Conservation (phyloP, 2,888 invertebrate genomes). For the Rhingia rostrata region DNA sequence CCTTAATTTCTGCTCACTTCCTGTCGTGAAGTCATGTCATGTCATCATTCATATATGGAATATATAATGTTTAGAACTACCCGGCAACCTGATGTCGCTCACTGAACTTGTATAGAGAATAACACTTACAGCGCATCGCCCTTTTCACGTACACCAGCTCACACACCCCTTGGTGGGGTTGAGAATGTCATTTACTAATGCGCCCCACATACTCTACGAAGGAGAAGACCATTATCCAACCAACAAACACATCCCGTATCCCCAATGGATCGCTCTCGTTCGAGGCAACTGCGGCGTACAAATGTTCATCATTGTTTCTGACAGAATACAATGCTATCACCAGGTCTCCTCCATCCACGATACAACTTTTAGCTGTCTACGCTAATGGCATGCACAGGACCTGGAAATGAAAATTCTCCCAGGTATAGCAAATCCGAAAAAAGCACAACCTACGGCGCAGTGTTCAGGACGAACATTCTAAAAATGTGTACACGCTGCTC, state of each 20-base stretch:
- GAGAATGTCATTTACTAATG: conserved; percentile 74
- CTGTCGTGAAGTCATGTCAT: conserved; percentile 61
- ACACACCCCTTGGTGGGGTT: conserved; percentile 30
- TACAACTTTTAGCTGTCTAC: conserved; percentile 61
- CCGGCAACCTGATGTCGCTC: conserved; percentile 18
- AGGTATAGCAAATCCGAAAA: conserved; percentile 38
- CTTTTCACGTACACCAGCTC: conserved; percentile 11
- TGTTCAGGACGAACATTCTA: conserved; percentile 51
- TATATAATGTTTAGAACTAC: conserved; percentile 46
- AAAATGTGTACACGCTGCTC: conserved; percentile 61
- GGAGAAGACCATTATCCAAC: conserved; percentile 71
- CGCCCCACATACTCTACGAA: conserved; percentile 66
- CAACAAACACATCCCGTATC: conserved; percentile 68
- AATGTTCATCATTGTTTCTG: conserved; percentile 73
- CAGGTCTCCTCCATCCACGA: conserved; percentile 24
- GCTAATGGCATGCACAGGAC: conserved; percentile 68
- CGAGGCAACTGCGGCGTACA: conserved; percentile 68
- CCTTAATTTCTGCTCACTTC: conserved; percentile 66
- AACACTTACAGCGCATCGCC: conserved; percentile 65
- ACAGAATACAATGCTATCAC: conserved; percentile 71
- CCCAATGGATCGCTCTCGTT: conserved; percentile 66
- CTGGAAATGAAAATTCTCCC: conserved; percentile 61
- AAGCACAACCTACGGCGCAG: conserved; percentile 15
- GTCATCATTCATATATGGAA: conserved; percentile 67
- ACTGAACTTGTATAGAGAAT: conserved; percentile 32